Evolutionary conservation across 2,113 vertebrate genomes (phyloP), one percentile per base, ranked within the genome.

Genomic region (Azemiops feae): DNA sequence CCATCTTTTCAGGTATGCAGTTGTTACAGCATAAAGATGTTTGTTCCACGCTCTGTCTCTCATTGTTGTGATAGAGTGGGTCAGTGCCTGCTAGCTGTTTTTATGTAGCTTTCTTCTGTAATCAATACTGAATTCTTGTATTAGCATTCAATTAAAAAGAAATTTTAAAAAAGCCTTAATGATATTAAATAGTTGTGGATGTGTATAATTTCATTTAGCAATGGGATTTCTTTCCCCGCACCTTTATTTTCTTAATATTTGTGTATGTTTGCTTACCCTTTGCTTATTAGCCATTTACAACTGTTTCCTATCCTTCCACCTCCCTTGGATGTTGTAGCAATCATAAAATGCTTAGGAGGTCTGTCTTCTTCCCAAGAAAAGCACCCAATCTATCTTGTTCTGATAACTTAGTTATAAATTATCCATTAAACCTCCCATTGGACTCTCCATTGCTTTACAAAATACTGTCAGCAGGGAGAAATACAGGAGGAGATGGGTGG

Each of bases 391-490:
- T 0, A 0, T n/a, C 30, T 57, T 0, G 0, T 91, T 58, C 89
- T 87, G 91, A 93, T 58, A 96, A 93, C 52, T 39, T 11, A 1
- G 81, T 95, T 92, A 89, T 94, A 91, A 96, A 93, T 89, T 4
- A 22, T 45, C 89, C 91, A 92, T 86, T 92, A 96, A 92, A 94
- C 91, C 85, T 94, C 93, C 88, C 93, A 92, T 93, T 92, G 0
- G 0, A 55, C 96, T 91, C 69, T 92, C 45, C 50, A 60, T 86
- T 93, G 94, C 87, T 93, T 94, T 0, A 43, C 92, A 95, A 95
- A 96, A 91, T 20, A 85, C 85, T 93, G 89, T 90, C 94, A 95
- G 96, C 39, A 39, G 39, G 74, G 90, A 92, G 89, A 92, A 39
- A 90, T 92, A 92, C 8, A 55, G 50, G 90, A 45, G 90, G 25